These are phyloP conservation scores for Eulemur rufifrons DNA, from an alignment of 2,113 vertebrate species.

Conservation along the genomic window DNA sequence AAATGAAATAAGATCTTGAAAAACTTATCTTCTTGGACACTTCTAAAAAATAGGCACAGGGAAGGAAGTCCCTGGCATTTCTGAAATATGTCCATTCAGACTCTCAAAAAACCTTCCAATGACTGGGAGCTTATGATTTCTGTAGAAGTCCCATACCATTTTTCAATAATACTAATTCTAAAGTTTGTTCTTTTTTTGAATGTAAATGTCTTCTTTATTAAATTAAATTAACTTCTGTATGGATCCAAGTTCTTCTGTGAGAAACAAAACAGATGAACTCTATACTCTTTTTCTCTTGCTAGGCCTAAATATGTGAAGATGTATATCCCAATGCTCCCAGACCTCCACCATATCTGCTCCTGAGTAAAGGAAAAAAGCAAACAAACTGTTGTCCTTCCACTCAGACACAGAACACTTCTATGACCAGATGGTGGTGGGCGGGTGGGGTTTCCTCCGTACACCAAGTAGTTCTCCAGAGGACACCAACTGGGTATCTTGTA, in stretches of 20 bases:
- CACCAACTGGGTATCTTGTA: neutral
- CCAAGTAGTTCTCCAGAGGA: neutral
- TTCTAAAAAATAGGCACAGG: neutral
- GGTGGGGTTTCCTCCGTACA: neutral
- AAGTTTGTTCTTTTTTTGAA: neutral
- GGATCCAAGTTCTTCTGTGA: neutral
- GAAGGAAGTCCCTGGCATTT: neutral
- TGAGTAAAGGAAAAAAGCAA: neutral
- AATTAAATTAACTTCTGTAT: neutral
- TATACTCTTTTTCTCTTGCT: neutral
- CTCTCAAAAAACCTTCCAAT: neutral
- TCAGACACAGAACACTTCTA: neutral
- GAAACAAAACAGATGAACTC: neutral
- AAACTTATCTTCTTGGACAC: neutral
- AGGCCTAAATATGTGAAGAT: neutral
- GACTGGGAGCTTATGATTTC: neutral
- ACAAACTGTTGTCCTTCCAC: neutral
- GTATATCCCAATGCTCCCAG: rapidly evolving
- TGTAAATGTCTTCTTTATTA: neutral
- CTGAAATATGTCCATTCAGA: neutral
- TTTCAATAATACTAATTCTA: neutral
- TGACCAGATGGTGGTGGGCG: neutral
- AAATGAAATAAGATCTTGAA: neutral
- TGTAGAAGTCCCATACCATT: neutral
- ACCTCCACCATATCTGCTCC: neutral